Percentiles rank a stretch among this genome's conserved stretches.
phyloP scores from a whole-genome alignment of 2,797 vertebrate species.

The Arrhamphus sclerolepis region DNA sequence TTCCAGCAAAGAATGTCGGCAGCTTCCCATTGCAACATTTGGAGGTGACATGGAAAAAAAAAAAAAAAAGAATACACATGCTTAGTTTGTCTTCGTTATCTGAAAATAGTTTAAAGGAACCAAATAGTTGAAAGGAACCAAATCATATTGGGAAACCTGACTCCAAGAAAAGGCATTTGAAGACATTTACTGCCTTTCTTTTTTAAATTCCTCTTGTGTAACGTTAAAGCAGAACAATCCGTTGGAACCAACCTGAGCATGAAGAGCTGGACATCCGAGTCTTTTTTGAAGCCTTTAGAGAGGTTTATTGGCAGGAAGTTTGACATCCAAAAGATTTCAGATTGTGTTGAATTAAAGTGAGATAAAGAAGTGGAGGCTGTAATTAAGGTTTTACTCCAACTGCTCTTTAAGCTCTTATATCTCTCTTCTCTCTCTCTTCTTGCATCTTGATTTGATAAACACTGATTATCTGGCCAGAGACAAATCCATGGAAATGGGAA shows the following conservation, averaged over 20 bases:
- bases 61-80: too few species aligned
- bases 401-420: too few species aligned
- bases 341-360: conserved; percentile 1
- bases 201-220: not conserved
- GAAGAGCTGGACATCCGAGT: not conserved
- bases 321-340: too few species aligned
- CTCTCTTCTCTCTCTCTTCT: too few species aligned
- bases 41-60: not conserved
- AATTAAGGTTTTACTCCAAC: too few species aligned
- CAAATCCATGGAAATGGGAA: too few species aligned
- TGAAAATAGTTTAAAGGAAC: not conserved
- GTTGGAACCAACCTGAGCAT: not conserved
- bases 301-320: too few species aligned
- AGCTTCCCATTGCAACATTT: not conserved
- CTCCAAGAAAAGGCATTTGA: not conserved
- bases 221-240: not conserved
- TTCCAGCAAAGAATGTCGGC: not conserved
- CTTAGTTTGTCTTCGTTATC: too few species aligned
- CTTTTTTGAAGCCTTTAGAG: not conserved
- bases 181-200: not conserved
- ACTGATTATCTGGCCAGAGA: too few species aligned
- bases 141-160: too few species aligned
- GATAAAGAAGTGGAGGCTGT: too few species aligned
- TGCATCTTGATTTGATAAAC: too few species aligned
- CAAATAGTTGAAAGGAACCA: not conserved